phyloP scores from a whole-genome alignment of 2,888 invertebrate species.

The Agonum fuliginosum region DNA sequence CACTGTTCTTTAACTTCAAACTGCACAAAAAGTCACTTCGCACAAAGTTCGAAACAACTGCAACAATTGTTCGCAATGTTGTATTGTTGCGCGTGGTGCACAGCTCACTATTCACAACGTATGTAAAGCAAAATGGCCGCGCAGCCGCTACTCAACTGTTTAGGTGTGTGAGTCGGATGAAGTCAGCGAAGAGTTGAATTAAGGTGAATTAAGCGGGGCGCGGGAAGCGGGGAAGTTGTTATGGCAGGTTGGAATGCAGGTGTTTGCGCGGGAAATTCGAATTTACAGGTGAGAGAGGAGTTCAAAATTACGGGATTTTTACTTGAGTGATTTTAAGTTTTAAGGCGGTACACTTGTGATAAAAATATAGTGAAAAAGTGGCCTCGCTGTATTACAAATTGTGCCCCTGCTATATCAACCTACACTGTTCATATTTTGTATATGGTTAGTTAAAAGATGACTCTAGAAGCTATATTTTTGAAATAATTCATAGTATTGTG shows the following conservation, averaged over 20 bases:
- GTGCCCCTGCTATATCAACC: no score
- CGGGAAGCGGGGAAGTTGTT: neutral
- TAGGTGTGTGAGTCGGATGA: constrained; percentile 40
- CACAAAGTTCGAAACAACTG: neutral
- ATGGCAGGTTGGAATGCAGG: constrained; percentile 35
- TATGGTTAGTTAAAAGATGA: no score
- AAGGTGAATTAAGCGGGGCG: constrained; percentile 22
- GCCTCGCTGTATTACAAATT: no score
- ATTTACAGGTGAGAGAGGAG: neutral
- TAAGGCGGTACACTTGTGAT: no score
- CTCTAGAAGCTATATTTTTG: no score
- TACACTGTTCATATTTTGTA: no score
- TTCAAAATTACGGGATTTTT: neutral
- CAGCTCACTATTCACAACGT: no score
- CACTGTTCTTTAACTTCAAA: neutral
- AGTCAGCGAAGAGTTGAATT: constrained; percentile 40
- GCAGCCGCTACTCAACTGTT: neutral
- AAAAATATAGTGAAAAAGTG: no score
- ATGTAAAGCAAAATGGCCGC: constrained; percentile 37
- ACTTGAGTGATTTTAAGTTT: no score
- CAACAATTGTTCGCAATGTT: neutral
- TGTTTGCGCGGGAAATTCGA: constrained; percentile 13
- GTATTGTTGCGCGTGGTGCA: no score
- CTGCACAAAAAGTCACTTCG: neutral
- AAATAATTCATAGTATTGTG: no score